These are phyloP conservation scores for Tenebrio molitor DNA, from an alignment of 1,140 invertebrate species.

Conservation along the genomic window DNA sequence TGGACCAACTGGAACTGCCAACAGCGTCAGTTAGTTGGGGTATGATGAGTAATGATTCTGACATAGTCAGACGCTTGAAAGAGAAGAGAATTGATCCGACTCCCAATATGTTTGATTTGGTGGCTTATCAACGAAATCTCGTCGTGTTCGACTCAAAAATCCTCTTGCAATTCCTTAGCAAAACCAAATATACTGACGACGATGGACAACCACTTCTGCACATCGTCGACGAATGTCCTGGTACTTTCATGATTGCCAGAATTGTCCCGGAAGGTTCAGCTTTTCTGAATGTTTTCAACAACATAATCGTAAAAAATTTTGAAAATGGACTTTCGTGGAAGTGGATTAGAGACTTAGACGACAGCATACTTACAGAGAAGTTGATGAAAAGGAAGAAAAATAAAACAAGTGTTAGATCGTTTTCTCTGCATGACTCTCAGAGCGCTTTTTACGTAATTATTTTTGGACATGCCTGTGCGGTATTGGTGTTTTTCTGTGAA, in stretches of 20 bases:
- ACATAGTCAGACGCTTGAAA: constrained; percentile 4
- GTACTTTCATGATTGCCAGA: constrained; percentile 30
- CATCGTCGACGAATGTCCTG: constrained; percentile 46
- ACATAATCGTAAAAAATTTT: background rate
- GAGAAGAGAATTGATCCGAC: background rate
- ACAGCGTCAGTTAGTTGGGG: constrained; percentile 25
- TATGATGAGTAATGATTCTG: background rate
- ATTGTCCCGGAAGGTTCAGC: constrained; percentile 51
- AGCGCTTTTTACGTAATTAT: constrained; percentile 25
- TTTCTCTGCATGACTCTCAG: constrained; percentile 41
- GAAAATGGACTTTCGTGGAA: constrained; percentile 37
- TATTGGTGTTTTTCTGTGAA: background rate
- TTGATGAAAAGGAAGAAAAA: background rate
- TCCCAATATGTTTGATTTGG: constrained; percentile 5
- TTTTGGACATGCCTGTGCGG: background rate
- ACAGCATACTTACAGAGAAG: background rate
- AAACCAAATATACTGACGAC: background rate
- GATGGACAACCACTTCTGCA: constrained; percentile 49
- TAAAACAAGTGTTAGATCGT: background rate
- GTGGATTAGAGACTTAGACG: constrained; percentile 41
- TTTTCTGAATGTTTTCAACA: constrained; percentile 42
- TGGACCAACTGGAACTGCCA: constrained; percentile 38
- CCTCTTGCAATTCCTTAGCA: constrained; percentile 25
- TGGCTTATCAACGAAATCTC: constrained; percentile 28
- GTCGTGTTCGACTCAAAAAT: constrained; percentile 23